A percentile compares a stretch with the other conserved stretches of the same genome.
Evolutionary conservation across 1,140 invertebrate genomes (phyloP).

Genomic region (Bombus fervidus): DNA sequence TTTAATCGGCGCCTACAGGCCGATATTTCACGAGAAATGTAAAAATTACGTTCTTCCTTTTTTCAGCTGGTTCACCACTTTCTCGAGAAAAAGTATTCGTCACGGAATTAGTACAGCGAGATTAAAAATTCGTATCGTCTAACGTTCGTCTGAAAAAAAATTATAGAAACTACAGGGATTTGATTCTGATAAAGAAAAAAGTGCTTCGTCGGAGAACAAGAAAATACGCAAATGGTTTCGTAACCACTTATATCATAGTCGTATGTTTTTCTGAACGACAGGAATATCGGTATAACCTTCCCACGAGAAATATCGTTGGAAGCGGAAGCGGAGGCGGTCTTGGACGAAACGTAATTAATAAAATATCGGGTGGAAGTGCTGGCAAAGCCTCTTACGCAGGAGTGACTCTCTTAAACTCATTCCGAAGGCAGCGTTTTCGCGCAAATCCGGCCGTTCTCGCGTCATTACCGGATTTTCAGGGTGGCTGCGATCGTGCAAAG

Average conservation of each 20-base stretch:
- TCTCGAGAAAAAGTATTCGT: background rate
- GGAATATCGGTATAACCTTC: too few relatives aligned
- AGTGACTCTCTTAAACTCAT: conserved; percentile 41
- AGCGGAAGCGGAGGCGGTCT: too few relatives aligned
- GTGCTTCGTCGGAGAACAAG: too few relatives aligned
- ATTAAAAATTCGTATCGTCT: background rate
- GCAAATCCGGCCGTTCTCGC: conserved; percentile 45
- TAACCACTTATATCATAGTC: too few relatives aligned
- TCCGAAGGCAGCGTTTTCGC: background rate
- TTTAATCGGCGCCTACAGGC: background rate
- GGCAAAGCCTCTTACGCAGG: conserved; percentile 71
- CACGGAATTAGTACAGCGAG: background rate
- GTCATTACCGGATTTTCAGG: conserved; percentile 49
- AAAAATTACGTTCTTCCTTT: background rate
- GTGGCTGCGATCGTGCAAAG: conserved; percentile 24
- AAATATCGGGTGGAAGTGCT: conserved; percentile 74
- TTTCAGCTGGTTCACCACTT: background rate
- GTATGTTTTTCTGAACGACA: too few relatives aligned
- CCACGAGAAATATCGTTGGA: background rate
- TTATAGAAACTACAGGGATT: too few relatives aligned
- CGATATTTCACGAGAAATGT: background rate
- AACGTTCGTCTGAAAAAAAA: too few relatives aligned
- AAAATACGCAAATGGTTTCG: too few relatives aligned
- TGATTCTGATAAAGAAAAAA: background rate
- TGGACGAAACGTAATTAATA: conserved; percentile 70